Base-by-base conservation (phyloP, 2,113 vertebrate species). In the Sprattus sprattus region DNA sequence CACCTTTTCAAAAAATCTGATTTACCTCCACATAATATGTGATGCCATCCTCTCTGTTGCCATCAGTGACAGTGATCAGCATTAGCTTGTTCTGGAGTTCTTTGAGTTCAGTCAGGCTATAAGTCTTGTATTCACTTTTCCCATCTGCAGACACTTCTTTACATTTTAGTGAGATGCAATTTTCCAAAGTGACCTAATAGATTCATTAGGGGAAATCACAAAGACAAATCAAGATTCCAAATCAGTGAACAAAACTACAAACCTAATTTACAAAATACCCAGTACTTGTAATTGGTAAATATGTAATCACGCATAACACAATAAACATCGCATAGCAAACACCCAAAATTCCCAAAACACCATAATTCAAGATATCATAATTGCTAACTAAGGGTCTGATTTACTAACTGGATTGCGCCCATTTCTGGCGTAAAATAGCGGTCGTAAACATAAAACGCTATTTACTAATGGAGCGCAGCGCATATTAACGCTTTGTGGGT, bases 51-150 rank as follows among this genome's bases (percentile, higher is more conserved):
- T 86, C 89, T 83, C 88, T 90, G 85, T 95, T 94, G 20, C 96
- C 95, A n/a, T 89, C 95, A 89, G 93, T 95, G 57, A 93, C 91
- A 0, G 96, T 96, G 95, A 97, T 96, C n/a, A 97, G 93, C 96
- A 97, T 96, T 81, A 97, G 91, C 47, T 97, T 97, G 90, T 96
- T 96, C 88, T 95, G 89, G 81, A 97, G 92, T 25, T 97, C 96
- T 3, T 91, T 91, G 57, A 96, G 93, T 46, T 96, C 95, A 16
- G 94, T 90, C 25, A 95, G 84, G 0, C 92, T 92, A 88, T 95
- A 96, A 1, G 64, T 45, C 60, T 92, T 87, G 0, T 1, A 1
- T 0, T 84, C 32, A 83, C 0, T 78, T 6, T 78, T 44, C 82
- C 32, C 50, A 49, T 83, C 82, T 45, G 2, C 1, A 6, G 7